phyloP scores from a whole-genome alignment of 2,888 invertebrate species.

The Pammene fasciana region DNA sequence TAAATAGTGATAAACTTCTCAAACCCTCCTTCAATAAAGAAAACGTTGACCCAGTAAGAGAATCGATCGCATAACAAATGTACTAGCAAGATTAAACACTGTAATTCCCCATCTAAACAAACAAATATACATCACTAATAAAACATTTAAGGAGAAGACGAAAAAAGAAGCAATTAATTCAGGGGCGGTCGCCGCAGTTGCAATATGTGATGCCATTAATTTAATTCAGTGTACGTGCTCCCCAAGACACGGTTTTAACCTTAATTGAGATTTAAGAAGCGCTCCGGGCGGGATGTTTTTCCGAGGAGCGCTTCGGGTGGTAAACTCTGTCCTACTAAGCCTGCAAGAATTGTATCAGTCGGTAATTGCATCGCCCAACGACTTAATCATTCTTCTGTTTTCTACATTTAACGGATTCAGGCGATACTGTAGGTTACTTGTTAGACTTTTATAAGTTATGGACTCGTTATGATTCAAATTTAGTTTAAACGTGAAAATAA shows the following conservation, averaged over 20 bases:
- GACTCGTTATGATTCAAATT: too few relatives aligned
- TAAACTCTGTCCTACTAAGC: conserved; percentile 42
- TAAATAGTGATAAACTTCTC: background rate
- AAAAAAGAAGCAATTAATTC: conserved; percentile 79
- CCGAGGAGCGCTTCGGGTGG: conserved; percentile 56
- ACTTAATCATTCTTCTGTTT: conserved; percentile 34
- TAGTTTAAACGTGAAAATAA: too few relatives aligned
- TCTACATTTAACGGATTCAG: conserved; percentile 2
- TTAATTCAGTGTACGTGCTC: conserved; percentile 81
- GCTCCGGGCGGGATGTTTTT: conserved; percentile 69
- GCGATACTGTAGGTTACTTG: too few relatives aligned
- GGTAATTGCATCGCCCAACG: conserved; percentile 39
- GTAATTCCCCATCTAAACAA: conserved; percentile 67
- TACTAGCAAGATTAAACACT: conserved; percentile 50
- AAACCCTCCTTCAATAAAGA: conserved; percentile 5
- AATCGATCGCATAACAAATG: conserved; percentile 45
- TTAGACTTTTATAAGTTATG: too few relatives aligned
- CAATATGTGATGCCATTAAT: conserved; percentile 83
- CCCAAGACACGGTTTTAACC: conserved; percentile 80
- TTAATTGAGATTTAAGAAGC: conserved; percentile 83
- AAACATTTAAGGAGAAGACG: conserved; percentile 76
- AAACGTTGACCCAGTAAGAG: conserved; percentile 21
- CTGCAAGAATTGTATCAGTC: conserved; percentile 36
- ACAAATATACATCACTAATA: conserved; percentile 67
- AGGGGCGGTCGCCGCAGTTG: conserved; percentile 64